A percentile compares a stretch with the other conserved stretches of the same genome.
Conservation (phyloP, 2,797 vertebrate genomes). For the Hyperoplus immaculatus region DNA sequence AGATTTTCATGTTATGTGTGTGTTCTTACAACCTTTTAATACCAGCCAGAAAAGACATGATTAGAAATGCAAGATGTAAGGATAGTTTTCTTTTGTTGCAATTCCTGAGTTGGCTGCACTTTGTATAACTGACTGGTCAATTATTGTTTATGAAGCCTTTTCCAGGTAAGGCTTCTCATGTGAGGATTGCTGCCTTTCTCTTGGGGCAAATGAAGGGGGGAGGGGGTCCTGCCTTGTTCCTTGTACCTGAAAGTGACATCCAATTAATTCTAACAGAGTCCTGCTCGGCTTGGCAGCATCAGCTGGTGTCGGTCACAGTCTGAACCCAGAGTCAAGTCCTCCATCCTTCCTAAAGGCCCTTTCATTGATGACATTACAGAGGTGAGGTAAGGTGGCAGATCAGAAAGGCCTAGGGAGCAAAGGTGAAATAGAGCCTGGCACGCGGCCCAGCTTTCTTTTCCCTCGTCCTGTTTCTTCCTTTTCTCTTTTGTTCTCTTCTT, state of each 20-base stretch:
- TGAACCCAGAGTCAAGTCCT: constrained; percentile 77
- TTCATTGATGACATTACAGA: constrained; percentile 83
- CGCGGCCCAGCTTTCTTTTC: constrained; percentile 49
- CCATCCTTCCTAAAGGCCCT: constrained; percentile 76
- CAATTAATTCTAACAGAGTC: constrained; percentile 74
- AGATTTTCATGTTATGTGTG: not conserved
- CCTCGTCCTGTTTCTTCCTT: constrained; percentile 17
- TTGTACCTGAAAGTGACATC: constrained; percentile 75
- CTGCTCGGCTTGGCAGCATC: constrained; percentile 69
- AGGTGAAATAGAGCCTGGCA: constrained; percentile 78
- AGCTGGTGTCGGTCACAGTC: constrained; percentile 67
- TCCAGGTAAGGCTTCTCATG: not conserved
- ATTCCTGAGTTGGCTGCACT: not conserved
- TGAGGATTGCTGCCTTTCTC: not conserved
- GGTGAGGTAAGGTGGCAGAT: constrained; percentile 76
- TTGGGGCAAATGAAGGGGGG: constrained; percentile 8
- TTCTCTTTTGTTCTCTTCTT: constrained; percentile 8
- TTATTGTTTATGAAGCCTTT: constrained; percentile 1
- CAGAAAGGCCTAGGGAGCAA: constrained; percentile 68
- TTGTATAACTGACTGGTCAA: not conserved
- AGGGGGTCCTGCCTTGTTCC: constrained; percentile 24
- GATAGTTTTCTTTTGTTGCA: not conserved
- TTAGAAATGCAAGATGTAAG: not conserved
- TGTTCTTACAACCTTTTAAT: too few relatives aligned
- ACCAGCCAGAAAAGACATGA: too few relatives aligned